Percentiles rank a stretch among this genome's conserved stretches.
These are phyloP conservation scores for Seriola rivoliana DNA, from an alignment of 2,113 vertebrate genomes.

Conservation along the genomic window DNA sequence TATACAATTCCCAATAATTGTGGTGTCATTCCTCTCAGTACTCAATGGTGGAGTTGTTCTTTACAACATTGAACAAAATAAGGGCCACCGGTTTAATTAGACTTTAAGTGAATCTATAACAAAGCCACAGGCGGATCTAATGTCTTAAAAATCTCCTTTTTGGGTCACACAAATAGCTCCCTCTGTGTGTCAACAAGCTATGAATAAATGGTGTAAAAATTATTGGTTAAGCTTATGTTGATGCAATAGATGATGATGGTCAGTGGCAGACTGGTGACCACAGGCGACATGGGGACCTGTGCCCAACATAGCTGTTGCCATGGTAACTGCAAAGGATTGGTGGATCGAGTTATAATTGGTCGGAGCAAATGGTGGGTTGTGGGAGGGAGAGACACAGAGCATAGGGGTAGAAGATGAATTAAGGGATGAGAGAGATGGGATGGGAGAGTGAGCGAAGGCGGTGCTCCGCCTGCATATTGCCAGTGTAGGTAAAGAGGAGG, in stretches of 20 bases:
- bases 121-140: background rate
- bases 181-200: background rate
- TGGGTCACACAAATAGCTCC: background rate
- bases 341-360: constrained; percentile 83
- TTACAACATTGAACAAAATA: background rate
- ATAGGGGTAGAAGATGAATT: constrained; percentile 77
- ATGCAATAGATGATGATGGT: constrained; percentile 36
- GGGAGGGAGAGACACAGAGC: constrained; percentile 74
- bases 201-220: background rate
- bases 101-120: constrained; percentile 5
- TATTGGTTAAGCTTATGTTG: constrained; percentile 45
- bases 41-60: background rate
- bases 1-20: background rate
- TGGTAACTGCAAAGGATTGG: constrained; percentile 79
- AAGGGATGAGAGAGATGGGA: constrained; percentile 67
- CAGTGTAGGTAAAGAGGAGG: constrained; percentile 48
- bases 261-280: constrained; percentile 55
- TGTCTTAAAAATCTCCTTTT: background rate
- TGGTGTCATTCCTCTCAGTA: background rate
- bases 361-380: constrained; percentile 76
- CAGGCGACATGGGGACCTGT: constrained; percentile 63
- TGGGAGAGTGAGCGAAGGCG: constrained; percentile 56
- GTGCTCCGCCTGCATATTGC: constrained; percentile 34
- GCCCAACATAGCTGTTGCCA: constrained; percentile 81
- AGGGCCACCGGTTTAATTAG: background rate